phyloP scores from a whole-genome alignment of 2,113 vertebrate genomes.

The Corythornis cristatus region DNA sequence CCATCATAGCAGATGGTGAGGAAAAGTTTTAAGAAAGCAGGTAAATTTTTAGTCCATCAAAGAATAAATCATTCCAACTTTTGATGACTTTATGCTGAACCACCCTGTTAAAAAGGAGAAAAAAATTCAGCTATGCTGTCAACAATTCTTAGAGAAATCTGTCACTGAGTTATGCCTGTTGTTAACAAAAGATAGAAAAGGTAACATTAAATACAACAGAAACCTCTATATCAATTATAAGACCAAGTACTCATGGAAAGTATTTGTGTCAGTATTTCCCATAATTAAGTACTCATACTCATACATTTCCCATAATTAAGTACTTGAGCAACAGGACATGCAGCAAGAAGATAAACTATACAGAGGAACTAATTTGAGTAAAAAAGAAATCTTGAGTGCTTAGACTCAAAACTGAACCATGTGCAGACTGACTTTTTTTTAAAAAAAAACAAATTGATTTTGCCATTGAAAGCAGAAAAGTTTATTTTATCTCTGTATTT shows the following conservation, averaged over 20 bases:
- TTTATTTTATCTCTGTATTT: background rate
- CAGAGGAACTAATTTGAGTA: background rate
- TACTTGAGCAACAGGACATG: background rate
- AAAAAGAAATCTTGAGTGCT: background rate
- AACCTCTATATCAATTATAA: background rate
- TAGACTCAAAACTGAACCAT: background rate
- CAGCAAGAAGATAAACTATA: background rate
- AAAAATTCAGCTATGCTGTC: background rate
- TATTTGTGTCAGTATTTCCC: background rate
- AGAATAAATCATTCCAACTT: background rate
- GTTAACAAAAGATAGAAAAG: background rate
- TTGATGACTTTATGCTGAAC: background rate
- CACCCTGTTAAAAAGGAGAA: background rate
- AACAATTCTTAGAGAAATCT: background rate
- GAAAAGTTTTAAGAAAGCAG: background rate
- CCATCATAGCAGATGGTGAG: background rate
- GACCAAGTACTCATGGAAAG: background rate
- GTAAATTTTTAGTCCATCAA: background rate
- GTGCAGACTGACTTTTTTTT: background rate
- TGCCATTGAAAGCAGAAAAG: background rate
- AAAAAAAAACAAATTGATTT: background rate
- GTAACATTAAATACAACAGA: background rate
- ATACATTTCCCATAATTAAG: background rate
- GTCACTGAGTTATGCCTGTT: background rate
- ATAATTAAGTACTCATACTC: background rate